Percentiles rank a stretch among this genome's conserved stretches.
phyloP scores from a whole-genome alignment of 2,113 vertebrate genomes.

The Alexandromys fortis region DNA sequence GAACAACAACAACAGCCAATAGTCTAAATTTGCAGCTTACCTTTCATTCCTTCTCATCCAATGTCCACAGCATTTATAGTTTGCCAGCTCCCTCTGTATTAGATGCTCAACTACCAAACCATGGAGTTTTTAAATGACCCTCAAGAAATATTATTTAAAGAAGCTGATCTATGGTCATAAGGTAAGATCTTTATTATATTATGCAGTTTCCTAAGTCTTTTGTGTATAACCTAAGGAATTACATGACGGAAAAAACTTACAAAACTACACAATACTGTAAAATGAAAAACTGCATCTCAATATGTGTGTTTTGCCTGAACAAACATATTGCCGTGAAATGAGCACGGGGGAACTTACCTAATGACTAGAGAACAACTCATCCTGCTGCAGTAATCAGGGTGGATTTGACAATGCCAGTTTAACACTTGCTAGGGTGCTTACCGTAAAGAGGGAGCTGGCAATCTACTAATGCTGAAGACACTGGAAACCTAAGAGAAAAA shows the following conservation, averaged over 20 bases:
- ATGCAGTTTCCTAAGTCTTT: conserved; percentile 85
- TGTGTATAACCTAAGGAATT: conserved; percentile 72
- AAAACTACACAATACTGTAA: conserved; percentile 86
- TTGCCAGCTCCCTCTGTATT: conserved; percentile 86
- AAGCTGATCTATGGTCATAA: conserved; percentile 82
- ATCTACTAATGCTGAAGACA: conserved; percentile 86
- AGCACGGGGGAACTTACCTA: conserved; percentile 83
- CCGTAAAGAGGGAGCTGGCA: conserved; percentile 83
- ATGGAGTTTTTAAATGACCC: conserved; percentile 60
- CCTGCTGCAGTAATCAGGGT: conserved; percentile 83
- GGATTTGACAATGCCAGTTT: conserved; percentile 82
- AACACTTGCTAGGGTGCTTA: conserved; percentile 78
- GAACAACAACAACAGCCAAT: conserved; percentile 66
- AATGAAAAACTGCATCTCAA: conserved; percentile 76
- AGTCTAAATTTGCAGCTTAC: conserved; percentile 82
- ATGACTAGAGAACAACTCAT: conserved; percentile 85
- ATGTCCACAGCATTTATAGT: conserved; percentile 87
- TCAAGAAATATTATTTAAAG: conserved; percentile 84
- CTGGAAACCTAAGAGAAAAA: conserved; percentile 83
- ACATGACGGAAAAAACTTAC: conserved; percentile 82
- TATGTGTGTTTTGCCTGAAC: not conserved
- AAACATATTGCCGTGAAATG: not conserved
- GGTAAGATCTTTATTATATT: conserved; percentile 83
- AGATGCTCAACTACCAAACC: conserved; percentile 76
- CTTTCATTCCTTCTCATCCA: conserved; percentile 82